Percentiles rank a stretch among this genome's conserved stretches.
These are phyloP conservation scores for Mercenaria mercenaria DNA, from an alignment of 1,140 invertebrate genomes.

Conservation along the genomic window DNA sequence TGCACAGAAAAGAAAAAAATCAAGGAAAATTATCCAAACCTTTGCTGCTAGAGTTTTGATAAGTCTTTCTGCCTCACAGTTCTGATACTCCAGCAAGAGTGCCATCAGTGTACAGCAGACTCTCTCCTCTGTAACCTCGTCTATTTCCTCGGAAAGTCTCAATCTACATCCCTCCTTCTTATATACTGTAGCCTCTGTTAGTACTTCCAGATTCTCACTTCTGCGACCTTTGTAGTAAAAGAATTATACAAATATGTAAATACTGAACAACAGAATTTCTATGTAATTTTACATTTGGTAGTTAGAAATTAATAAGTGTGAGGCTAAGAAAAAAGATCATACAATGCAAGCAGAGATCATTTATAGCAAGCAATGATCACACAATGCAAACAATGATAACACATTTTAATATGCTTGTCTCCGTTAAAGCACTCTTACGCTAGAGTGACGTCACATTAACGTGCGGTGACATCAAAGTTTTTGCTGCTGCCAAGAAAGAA, in stretches of 20 bases:
- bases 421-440: too few relatives aligned
- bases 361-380: too few relatives aligned
- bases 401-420: too few relatives aligned
- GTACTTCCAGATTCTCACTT: constrained; percentile 70
- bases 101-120: constrained; percentile 74
- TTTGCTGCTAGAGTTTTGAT: constrained; percentile 52
- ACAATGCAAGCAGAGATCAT: background rate
- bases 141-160: constrained; percentile 44
- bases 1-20: too few relatives aligned
- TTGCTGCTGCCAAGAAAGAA: too few relatives aligned
- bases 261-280: background rate
- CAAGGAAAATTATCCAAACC: constrained; percentile 5
- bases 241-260: background rate
- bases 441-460: too few relatives aligned
- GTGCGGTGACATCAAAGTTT: too few relatives aligned
- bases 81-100: constrained; percentile 77
- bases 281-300: too few relatives aligned
- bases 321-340: background rate
- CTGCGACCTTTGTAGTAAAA: constrained; percentile 64
- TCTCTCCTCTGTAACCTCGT: constrained; percentile 61
- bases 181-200: constrained; percentile 74
- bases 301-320: background rate
- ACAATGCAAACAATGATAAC: too few relatives aligned
- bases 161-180: constrained; percentile 74
- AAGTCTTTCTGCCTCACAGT: constrained; percentile 75